Base-by-base conservation (phyloP, 2,888 invertebrate species). In the Nymphalis urticae region DNA sequence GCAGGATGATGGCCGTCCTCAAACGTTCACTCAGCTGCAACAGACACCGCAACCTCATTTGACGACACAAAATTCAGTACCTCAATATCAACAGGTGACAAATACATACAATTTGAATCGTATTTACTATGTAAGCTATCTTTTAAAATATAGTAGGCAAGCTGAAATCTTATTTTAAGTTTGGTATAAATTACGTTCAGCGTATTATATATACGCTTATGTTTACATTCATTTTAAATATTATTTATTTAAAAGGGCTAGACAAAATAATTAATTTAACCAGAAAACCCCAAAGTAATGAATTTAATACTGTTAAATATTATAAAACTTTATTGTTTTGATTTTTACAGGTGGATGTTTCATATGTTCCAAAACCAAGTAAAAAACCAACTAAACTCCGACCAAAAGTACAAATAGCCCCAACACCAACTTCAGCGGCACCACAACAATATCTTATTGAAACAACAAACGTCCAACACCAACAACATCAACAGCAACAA, bases 361-460 rank as follows among this genome's bases (percentile, higher is more conserved):
- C 89, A 72, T 90, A 91, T 74, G 79, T 89, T n/a, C 79, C 85
- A 0, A 92, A 92, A 68, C 87, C 90, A 10, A 87, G 81, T 69
- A 92, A 92, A 76, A 92, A 92, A 72, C 80, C 87, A 7, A 85
- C 89, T 1, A 92, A 92, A 75, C 82, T 86, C 2, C 87, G 88
- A 5, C 81, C 89, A 5, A 92, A 92, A 75, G 82, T 81, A 8
- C 87, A 85, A 74, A 72, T 83, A 6, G 68, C 74, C 50, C 81
- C 85, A 36, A 81, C 87, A 19, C 88, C 86, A 72, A 74, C 86
- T 1, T 77, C 88, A 16, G 74, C 84, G 13, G 89, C 90, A 36
- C 93, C 93, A 47, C 92, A 93, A 68, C 93, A 93, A 73, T 93
- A 93, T 73, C 76, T 93, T 27, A 93, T 93, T 27, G 93, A 93